Evolutionary conservation across 1,140 invertebrate species (phyloP), one percentile per base, ranked within the genome.

Genomic region (Hirudo medicinalis): DNA sequence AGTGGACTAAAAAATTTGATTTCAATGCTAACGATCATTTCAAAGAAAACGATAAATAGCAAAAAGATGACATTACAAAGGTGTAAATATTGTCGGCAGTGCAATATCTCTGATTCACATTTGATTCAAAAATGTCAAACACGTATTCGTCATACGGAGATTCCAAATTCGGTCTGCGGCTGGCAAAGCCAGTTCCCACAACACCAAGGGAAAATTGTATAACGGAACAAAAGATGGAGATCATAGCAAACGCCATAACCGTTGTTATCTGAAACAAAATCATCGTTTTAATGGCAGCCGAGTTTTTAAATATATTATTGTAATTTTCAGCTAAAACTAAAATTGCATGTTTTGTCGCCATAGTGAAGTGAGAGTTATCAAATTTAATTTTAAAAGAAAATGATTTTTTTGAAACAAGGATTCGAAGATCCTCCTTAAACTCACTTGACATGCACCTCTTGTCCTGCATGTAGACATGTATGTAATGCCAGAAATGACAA

Each of bases 181-280:
- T 32, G 57, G 22, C 11, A 32, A 63, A 22, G 20, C 2, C 22
- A 63, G 57, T 63, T 22, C 57, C 57, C 22, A 63, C 22, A 22
- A 63, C 57, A 32, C 57, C 57, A 22, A 63, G 29, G 22, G 57
- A 63, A 32, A 63, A 63, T 63, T 63, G 57, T 4, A 63, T 63
- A 32, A 63, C 29, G 57, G 57, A 63, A 32, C 57, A 63, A 32
- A 63, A 63, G 57, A n/a, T 63, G 11, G 22, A 22, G 19, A 32
- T 63, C 29, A 63, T 22, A 15, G 22, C 29, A 63, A 63, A 63
- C 22, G 29, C 57, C 57, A 63, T 25, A 63, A 32, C 57, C 11
- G 29, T 15, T 32, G 57, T 63, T 4, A 63, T 22, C 57, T 63
- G 57, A 22, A 63, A 63, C 29, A 63, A 63, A 25, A 63, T 15